These are phyloP conservation scores for Acanthosepion pharaonis DNA, from an alignment of 2,888 invertebrate genomes.

Conservation along the genomic window DNA sequence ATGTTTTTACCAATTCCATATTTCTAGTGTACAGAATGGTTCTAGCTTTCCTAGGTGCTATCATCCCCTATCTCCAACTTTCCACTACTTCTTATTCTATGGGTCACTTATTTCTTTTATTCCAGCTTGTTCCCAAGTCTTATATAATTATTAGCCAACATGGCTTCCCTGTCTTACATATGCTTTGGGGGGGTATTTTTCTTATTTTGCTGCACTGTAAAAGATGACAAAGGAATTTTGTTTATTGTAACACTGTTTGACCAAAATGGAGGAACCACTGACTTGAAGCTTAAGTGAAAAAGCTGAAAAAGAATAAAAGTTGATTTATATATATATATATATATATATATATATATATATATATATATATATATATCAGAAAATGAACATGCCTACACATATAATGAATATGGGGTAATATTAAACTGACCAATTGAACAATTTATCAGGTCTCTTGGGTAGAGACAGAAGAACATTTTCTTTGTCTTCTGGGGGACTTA, in stretches of 20 bases:
- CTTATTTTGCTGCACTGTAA: not conserved
- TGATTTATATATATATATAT: not conserved
- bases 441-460: not conserved
- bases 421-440: not conserved
- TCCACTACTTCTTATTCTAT: not conserved
- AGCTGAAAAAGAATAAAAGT: not conserved
- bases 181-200: not conserved
- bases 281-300: not conserved
- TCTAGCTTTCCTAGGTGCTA: not conserved
- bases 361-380: no score
- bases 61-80: not conserved
- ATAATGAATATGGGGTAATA: not conserved
- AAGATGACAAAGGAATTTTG: not conserved
- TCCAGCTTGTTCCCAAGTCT: not conserved
- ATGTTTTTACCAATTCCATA: not conserved
- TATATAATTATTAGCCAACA: not conserved
- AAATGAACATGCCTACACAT: not conserved
- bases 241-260: not conserved
- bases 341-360: no score
- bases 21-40: not conserved
- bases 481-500: not conserved
- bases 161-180: not conserved
- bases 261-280: not conserved
- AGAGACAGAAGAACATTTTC: not conserved
- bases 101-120: not conserved